Evolutionary conservation across 2,797 vertebrate species (phyloP).

Genomic region (Pangasius macronema): DNA sequence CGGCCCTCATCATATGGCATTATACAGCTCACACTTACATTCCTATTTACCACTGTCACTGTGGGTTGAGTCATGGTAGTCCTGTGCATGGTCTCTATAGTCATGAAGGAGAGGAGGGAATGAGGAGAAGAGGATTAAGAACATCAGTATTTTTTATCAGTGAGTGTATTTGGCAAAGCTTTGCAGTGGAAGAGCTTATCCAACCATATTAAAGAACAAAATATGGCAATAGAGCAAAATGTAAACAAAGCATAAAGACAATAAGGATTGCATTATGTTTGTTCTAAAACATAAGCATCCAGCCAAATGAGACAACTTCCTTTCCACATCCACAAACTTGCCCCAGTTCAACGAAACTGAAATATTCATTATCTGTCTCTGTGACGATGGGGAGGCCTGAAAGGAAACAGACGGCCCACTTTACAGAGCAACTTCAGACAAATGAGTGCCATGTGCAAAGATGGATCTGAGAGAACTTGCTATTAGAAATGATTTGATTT

Average conservation of each 20-base stretch:
- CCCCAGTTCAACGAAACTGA: background rate
- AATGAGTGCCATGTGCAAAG: background rate
- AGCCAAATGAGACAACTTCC: no score
- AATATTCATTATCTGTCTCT: background rate
- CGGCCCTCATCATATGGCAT: conserved; percentile 63
- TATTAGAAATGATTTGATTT: background rate
- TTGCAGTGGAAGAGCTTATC: background rate
- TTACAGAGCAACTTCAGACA: background rate
- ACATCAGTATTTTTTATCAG: background rate
- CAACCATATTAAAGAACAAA: background rate
- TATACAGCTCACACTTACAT: conserved; percentile 49
- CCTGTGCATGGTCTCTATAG: conserved; percentile 56
- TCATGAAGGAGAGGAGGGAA: background rate
- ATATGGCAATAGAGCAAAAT: background rate
- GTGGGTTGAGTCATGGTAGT: background rate
- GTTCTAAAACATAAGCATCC: background rate
- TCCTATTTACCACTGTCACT: background rate
- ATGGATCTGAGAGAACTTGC: background rate
- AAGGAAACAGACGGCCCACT: background rate
- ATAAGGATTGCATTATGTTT: background rate
- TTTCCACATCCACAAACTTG: no score
- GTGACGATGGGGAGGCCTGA: no score
- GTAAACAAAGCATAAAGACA: background rate
- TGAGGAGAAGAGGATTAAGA: conserved; percentile 20
- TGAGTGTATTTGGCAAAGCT: background rate